phyloP scores from a whole-genome alignment of 2,113 vertebrate species.

The Tichodroma muraria region DNA sequence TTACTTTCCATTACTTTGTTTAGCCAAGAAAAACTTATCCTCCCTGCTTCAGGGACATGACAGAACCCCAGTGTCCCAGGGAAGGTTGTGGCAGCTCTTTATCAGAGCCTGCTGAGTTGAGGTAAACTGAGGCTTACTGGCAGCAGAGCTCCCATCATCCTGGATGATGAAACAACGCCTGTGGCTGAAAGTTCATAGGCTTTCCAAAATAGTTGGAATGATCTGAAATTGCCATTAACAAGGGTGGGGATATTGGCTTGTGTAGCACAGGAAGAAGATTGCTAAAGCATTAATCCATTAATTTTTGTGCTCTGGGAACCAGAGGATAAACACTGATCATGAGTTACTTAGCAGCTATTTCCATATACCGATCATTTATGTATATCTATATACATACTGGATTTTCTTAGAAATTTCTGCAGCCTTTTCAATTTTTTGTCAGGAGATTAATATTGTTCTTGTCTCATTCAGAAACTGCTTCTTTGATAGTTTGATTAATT shows the following conservation, averaged over 20 bases:
- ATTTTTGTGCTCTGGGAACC: not conserved
- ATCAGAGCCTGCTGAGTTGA: not conserved
- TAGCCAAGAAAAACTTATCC: not conserved
- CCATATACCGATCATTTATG: not conserved
- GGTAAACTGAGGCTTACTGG: not conserved
- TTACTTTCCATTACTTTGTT: not conserved
- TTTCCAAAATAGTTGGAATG: not conserved
- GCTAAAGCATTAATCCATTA: not conserved
- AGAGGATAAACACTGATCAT: not conserved
- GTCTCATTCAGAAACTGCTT: not conserved
- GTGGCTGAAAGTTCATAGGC: not conserved
- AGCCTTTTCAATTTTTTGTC: not conserved
- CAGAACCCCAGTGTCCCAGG: not conserved
- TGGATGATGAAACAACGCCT: fast-evolving
- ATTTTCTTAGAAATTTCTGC: not conserved
- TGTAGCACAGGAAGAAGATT: not conserved
- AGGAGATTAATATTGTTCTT: not conserved
- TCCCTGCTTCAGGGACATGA: not conserved
- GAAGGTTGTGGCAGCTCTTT: not conserved
- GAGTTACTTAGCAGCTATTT: not conserved
- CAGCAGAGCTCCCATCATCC: not conserved
- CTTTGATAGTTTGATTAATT: not conserved
- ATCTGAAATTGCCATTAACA: not conserved
- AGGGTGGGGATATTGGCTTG: not conserved
- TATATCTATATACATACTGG: not conserved